Evolutionary conservation across 2,113 vertebrate species (phyloP).

Genomic region (Erinaceus europaeus): DNA sequence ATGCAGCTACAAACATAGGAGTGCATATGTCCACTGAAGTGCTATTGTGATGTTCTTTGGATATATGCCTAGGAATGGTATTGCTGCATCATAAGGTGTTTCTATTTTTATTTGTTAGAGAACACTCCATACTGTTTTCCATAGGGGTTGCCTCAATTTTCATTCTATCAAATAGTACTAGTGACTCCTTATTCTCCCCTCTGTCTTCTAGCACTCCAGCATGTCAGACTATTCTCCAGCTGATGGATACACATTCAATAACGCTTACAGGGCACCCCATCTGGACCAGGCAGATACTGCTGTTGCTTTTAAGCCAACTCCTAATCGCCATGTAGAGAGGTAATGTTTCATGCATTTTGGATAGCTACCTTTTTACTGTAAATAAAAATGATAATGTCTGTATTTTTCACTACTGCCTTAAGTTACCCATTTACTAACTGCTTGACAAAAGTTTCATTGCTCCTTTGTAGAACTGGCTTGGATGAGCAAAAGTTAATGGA

Average conservation of each 20-base stretch:
- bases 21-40: too few relatives aligned
- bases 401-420: background rate
- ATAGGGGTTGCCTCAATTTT: too few relatives aligned
- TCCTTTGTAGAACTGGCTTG: background rate
- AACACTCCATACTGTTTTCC: too few relatives aligned
- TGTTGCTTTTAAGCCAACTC: constrained; percentile 88
- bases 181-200: background rate
- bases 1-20: too few relatives aligned
- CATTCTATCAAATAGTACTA: background rate
- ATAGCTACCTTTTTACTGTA: constrained; percentile 80
- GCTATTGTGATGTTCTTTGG: too few relatives aligned
- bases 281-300: constrained; percentile 87
- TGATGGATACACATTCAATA: constrained; percentile 86
- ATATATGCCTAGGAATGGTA: too few relatives aligned
- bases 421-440: background rate
- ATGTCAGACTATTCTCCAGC: constrained; percentile 80
- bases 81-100: too few relatives aligned
- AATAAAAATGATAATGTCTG: constrained; percentile 15
- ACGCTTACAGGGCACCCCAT: constrained; percentile 82
- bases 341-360: constrained; percentile 83
- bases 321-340: constrained; percentile 89
- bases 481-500: background rate
- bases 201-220: constrained; percentile 81
- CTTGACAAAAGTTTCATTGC: background rate
- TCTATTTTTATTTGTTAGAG: too few relatives aligned